These are phyloP conservation scores for Enteromius argenteus DNA, from an alignment of 2,797 vertebrate species.

Conservation along the genomic window DNA sequence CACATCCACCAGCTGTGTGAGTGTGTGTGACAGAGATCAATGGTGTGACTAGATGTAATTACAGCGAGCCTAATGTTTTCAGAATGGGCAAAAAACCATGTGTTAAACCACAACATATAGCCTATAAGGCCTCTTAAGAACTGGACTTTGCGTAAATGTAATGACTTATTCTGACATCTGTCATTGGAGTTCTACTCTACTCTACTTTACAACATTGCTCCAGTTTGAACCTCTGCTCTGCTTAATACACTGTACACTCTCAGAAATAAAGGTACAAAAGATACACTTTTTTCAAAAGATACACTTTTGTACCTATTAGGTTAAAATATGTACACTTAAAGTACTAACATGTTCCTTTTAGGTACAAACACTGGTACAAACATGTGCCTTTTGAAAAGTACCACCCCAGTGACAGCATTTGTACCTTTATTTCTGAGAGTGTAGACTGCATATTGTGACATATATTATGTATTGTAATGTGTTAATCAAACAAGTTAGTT, in stretches of 20 bases:
- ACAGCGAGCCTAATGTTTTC: constrained; percentile 56
- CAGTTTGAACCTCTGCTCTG: background rate
- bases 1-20: background rate
- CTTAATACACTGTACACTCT: background rate
- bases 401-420: too few species aligned
- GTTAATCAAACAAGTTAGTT: background rate
- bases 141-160: background rate
- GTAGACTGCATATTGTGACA: background rate
- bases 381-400: too few species aligned
- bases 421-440: too few species aligned
- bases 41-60: constrained; percentile 72
- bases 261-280: too few species aligned
- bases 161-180: background rate
- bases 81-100: constrained; percentile 64
- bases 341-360: too few species aligned
- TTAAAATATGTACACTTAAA: too few species aligned
- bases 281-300: too few species aligned
- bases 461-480: background rate
- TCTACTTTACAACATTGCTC: background rate
- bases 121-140: background rate
- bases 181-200: too few species aligned
- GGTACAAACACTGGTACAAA: too few species aligned
- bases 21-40: constrained; percentile 65
- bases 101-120: background rate
- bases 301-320: too few species aligned